Evolutionary conservation across 2,888 invertebrate genomes (phyloP), one percentile per base, ranked within the genome.

Genomic region (Neria commutata): DNA sequence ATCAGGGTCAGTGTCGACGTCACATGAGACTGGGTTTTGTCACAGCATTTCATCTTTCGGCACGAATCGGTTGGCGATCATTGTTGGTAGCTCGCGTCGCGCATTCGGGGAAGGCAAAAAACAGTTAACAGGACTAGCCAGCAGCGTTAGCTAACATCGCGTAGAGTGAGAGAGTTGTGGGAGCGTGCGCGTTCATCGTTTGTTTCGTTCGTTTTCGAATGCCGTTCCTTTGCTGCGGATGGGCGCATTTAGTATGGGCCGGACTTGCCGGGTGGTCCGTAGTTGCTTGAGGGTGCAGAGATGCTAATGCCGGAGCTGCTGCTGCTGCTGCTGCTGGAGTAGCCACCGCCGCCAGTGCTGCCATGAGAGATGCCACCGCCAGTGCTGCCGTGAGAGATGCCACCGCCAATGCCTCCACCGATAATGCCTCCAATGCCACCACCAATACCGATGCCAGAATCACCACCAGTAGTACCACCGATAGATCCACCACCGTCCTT

Each of bases 191-290:
- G 11, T 33, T 33, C 37, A 21, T 19, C 26, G 26, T 49, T 25
- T n/a, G 26, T 14, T n/a, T 48, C 11, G 26, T n/a, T 26, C 29
- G n/a, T 25, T 16, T 23, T 21, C 37, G 37, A 5, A 19, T 17
- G 26, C 33, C 6, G 33, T 54, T 48, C 25, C 10, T 55, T 54
- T 37, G 37, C 40, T 54, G 59, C 54, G 50, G 46, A 24, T 55
- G 19, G 42, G 17, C 48, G 23, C 40, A 33, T 62, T 80, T 81
- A 81, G 68, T 89, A 89, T 65, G 89, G 89, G 76, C 89, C 89
- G 74, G 89, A 89, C 80, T 85, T 87, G 66, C 89, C 88, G 73
- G 89, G 89, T 77, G 88, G 85, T 65, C 89, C 89, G 84, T 89
- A 89, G 68, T 85, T 86, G 75, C 86, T 81, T 51, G 79, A 78